Conservation (phyloP, 1,140 invertebrate species). For the Drosophila jambulina region DNA sequence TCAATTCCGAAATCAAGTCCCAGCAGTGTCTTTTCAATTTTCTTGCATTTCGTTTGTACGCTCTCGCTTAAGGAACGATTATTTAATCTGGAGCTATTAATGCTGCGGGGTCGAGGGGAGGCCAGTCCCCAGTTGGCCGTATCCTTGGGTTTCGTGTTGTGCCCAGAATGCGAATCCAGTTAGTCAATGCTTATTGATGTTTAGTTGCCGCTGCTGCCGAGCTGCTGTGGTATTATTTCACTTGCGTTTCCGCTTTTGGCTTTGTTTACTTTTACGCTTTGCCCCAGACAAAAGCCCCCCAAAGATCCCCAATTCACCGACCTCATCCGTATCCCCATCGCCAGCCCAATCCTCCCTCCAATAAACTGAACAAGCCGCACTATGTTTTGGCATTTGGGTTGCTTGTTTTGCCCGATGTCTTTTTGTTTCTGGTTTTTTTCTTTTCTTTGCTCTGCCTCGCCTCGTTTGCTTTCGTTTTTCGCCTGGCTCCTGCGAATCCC, state of each 20-base stretch:
- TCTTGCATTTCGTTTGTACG: slow-evolving; percentile 65
- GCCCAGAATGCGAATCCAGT: slow-evolving; percentile 59
- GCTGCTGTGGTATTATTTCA: slow-evolving; percentile 51
- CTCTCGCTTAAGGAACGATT: slow-evolving; percentile 72
- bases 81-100: slow-evolving; percentile 80
- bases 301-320: slow-evolving; percentile 54
- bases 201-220: slow-evolving; percentile 64
- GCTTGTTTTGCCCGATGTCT: slow-evolving; percentile 76
- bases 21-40: slow-evolving; percentile 72
- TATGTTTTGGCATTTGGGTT: slow-evolving; percentile 77
- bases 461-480: slow-evolving; percentile 43
- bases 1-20: slow-evolving; percentile 74
- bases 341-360: not conserved
- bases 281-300: slow-evolving; percentile 71
- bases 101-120: slow-evolving; percentile 32
- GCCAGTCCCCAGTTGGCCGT: slow-evolving; percentile 49
- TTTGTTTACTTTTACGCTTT: slow-evolving; percentile 80
- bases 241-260: slow-evolving; percentile 81
- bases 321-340: slow-evolving; percentile 12
- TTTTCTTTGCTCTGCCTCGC: slow-evolving; percentile 4
- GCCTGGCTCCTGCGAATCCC: slow-evolving; percentile 63
- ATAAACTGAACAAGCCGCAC: slow-evolving; percentile 62
- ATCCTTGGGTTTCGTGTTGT: slow-evolving; percentile 37
- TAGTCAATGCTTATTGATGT: slow-evolving; percentile 81
- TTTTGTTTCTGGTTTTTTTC: slow-evolving; percentile 46